Evolutionary conservation across 1,140 invertebrate species (phyloP), one percentile per base, ranked within the genome.

Genomic region (Lutraria rhynchaena): DNA sequence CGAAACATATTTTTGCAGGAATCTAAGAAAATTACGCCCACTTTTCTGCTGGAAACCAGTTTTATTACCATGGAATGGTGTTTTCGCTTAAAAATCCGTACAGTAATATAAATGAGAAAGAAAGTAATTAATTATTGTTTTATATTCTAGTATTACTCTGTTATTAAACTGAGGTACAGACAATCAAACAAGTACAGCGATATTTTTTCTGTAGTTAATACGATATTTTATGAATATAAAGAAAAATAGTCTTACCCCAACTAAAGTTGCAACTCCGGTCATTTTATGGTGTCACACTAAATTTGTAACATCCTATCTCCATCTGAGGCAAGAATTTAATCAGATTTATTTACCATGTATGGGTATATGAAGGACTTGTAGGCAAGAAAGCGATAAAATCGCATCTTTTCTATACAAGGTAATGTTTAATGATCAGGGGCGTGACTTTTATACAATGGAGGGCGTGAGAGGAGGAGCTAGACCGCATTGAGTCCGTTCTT

Each of bases 211-310:
- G n/a, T n/a, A n/a, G n/a, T n/a, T n/a, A n/a, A n/a, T n/a, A n/a
- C n/a, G n/a, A n/a, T n/a, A n/a, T n/a, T n/a, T n/a, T n/a, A n/a
- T n/a, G n/a, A n/a, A n/a, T n/a, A n/a, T n/a, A n/a, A n/a, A n/a
- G n/a, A n/a, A n/a, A n/a, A n/a, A n/a, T n/a, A n/a, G n/a, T n/a
- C 76, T 69, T 70, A 80, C 76, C 76, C 76, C 76, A 44, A 80
- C 65, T 29, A 80, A 49, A 46, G 76, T 37, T 3, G 76, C 63
- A 29, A 80, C 76, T 69, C 76, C 76, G 29, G 76, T 80, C 76
- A 80, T 80, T 57, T 44, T 80, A 80, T 37, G 27, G 49, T 27
- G 24, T 58, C 51, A 17, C 35, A 65, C 37, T 60, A 53, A 31
- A 29, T 37, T 57, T 41, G 2, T 33, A 33, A 65, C 74, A 77